These are phyloP conservation scores for Lasioglossum baleicum DNA, from an alignment of 1,140 invertebrate genomes.

Conservation along the genomic window DNA sequence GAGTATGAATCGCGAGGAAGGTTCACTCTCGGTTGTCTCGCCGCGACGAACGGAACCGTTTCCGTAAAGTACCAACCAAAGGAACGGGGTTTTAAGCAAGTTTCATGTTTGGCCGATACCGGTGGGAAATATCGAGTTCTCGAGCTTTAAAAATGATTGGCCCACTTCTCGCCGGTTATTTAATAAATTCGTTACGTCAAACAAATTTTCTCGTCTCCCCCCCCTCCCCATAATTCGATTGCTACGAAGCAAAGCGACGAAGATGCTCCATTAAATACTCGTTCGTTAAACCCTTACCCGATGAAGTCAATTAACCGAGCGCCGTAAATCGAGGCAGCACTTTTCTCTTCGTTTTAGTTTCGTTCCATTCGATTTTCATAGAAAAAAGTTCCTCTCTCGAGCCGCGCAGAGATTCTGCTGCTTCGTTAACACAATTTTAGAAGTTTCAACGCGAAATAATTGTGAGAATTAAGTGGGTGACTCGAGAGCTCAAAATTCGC, in stretches of 20 bases:
- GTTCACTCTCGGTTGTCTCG: background rate
- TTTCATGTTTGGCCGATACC: background rate
- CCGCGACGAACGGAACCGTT: too few species aligned
- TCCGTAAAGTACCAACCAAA: background rate
- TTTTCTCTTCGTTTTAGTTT: background rate
- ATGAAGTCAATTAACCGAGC: background rate
- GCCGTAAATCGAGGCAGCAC: too few species aligned
- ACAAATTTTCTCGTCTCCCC: background rate
- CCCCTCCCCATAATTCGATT: slow-evolving; percentile 3
- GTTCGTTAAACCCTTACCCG: slow-evolving; percentile 12
- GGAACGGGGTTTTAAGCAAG: too few species aligned
- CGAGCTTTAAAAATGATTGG: slow-evolving; percentile 21
- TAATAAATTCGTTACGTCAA: slow-evolving; percentile 34
- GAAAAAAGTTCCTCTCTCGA: too few species aligned
- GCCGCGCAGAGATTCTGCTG: too few species aligned
- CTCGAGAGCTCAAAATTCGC: too few species aligned
- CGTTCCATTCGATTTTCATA: background rate
- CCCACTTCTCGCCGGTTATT: slow-evolving; percentile 27
- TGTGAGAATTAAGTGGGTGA: too few species aligned
- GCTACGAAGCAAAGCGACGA: background rate
- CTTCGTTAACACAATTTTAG: too few species aligned
- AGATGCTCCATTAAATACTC: slow-evolving; percentile 1
- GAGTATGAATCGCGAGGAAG: slow-evolving; percentile 1
- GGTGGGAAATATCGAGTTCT: slow-evolving; percentile 15
- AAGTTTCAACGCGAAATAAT: too few species aligned